Conservation (phyloP, 2,113 vertebrate species). For the Sinocyclocheilus anophthalmus region DNA sequence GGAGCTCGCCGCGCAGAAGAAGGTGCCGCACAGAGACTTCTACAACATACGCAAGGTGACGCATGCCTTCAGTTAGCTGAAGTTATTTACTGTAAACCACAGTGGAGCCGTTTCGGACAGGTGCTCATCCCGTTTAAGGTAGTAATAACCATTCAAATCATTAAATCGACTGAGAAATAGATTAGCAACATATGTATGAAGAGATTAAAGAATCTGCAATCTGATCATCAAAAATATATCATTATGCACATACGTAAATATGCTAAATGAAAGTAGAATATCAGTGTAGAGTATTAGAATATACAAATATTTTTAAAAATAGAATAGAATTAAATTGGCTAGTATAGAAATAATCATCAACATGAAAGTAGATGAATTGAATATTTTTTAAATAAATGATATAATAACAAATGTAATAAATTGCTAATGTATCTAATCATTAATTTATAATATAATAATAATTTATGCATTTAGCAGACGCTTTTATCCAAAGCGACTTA, state of each 20-base stretch:
- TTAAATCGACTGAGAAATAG: neutral
- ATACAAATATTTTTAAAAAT: too few species aligned
- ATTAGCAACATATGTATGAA: neutral
- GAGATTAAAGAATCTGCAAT: neutral
- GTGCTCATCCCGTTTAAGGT: neutral
- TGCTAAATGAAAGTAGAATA: too few species aligned
- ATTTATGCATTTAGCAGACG: too few species aligned
- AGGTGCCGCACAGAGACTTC: slow-evolving; percentile 95
- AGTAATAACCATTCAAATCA: neutral
- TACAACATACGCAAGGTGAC: slow-evolving; percentile 90
- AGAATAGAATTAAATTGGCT: too few species aligned
- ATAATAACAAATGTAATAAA: neutral
- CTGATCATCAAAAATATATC: neutral
- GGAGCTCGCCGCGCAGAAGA: slow-evolving; percentile 96
- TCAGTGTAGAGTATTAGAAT: neutral
- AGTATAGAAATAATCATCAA: neutral
- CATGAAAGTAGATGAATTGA: neutral
- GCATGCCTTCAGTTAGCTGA: too few species aligned
- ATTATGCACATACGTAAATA: neutral
- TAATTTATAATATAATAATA: too few species aligned
- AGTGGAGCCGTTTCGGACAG: too few species aligned
- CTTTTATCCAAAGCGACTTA: too few species aligned
- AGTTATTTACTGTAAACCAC: too few species aligned
- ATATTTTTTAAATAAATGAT: neutral
- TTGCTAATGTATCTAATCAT: too few species aligned